Conservation (phyloP, 2,888 invertebrate species). For the Actias luna region DNA sequence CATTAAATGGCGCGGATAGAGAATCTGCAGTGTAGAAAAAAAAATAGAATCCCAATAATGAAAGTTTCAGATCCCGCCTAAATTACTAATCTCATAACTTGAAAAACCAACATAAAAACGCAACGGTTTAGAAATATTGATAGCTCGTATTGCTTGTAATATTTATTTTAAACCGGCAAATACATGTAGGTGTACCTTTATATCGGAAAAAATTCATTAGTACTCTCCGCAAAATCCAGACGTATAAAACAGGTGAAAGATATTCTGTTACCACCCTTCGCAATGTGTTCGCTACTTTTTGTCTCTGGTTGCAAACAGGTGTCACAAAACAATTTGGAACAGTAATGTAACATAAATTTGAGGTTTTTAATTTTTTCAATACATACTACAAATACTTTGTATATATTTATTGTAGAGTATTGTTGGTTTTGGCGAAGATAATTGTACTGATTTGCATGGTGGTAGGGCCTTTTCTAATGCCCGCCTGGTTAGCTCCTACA, state of each 20-base stretch:
- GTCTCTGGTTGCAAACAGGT: conserved; percentile 8
- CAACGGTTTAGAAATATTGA: not conserved
- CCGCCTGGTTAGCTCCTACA: not conserved
- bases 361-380: not conserved
- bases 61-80: too few species aligned
- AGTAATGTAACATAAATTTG: not conserved
- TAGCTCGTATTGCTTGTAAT: not conserved
- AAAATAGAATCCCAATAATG: too few species aligned
- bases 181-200: not conserved
- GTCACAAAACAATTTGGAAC: not conserved
- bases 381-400: too few species aligned
- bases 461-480: not conserved
- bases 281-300: conserved; percentile 5
- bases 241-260: conserved; percentile 1
- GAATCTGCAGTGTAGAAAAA: too few species aligned
- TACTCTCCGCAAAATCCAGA: not conserved
- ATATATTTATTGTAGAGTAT: too few species aligned
- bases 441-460: too few species aligned
- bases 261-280: conserved; percentile 3
- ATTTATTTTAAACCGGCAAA: not conserved
- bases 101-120: not conserved
- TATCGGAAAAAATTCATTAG: not conserved
- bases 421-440: too few species aligned
- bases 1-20: too few species aligned
- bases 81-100: not conserved